Base-by-base conservation (phyloP, 2,888 invertebrate species). In the Patella ulyssiponensis region DNA sequence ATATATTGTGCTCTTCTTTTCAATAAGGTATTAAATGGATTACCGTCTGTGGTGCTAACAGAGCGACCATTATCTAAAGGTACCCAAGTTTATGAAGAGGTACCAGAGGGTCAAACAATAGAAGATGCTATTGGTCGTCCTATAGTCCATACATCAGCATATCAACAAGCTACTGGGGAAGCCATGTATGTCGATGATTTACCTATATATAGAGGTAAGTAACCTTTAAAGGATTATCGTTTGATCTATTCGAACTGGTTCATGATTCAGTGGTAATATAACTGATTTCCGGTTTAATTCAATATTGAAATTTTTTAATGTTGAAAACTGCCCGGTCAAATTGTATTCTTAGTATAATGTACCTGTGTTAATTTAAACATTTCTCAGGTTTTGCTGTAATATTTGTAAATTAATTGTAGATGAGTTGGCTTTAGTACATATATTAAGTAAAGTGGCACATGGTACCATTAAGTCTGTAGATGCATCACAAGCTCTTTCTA, bases 401-500 rank as follows among this genome's bases (percentile, higher is more conserved):
- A n/a, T n/a, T 70, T 71, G 23, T 69, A 17, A 11, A 69, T 77
- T 23, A n/a, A 11, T 77, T 78, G 3, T 79, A 91, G 92, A 95
- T 73, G 98, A 98, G 91, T 92, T 97, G 3, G 96, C 96, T 87
- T 92, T 97, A 86, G 94, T 95, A 0, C 93, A 96, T 71, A 97
- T 98, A 0, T 87, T 95, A 0, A 97, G 97, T 86, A 94, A 94
- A 0, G 95, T 94, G 92, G 94, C 97, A 0, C 95, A 96, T 88
- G 98, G 98, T 0, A 95, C 94, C 85, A 94, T 98, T 76, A 64
- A 95, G 4, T 94, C 93, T 12, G 93, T 98, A 1, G 95, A 98
- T 91, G 92, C 95, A 0, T 91, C 94, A 1, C 94, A 94, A 87
- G 97, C 98, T 0, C 91, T 98, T 78, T 92, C 93, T 3, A 90